Base-by-base conservation (phyloP, 2,113 vertebrate genomes). In the Gymnogyps californianus region DNA sequence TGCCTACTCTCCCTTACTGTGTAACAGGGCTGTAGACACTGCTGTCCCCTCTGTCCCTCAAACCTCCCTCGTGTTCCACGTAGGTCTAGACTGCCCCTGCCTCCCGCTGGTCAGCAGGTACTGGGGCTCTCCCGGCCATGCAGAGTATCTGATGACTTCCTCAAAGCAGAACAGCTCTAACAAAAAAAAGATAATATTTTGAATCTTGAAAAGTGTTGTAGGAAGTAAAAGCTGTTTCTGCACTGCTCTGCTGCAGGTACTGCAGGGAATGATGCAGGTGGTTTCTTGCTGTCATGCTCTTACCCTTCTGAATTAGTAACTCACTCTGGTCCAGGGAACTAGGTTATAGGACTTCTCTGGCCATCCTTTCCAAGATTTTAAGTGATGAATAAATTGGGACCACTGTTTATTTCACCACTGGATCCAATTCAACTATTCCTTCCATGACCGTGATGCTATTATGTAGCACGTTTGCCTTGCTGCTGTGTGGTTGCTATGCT, bases 371-470 rank as follows among this genome's bases (percentile, higher is more conserved):
- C 32, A 42, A 70, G 46, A 54, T 54, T 86, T 87, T 58, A 71
- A 9, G 24, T 71, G 42, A 87, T 32, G 3, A 51, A 46, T 70
- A 55, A 55, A 40, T n/a, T 55, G 7, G 32, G 31, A 70, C 28
- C 26, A n/a, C 54, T 80, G 16, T 65, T 87, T 65, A 59, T 61
- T 61, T 81, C 62, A 36, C 28, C 24, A 25, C 32, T 36, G 14
- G 47, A 72, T 67, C 58, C 15, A 24, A 15, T 61, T 71, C 52
- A 66, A 13, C 65, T 25, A 6, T 51, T 85, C 18, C 38, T 82
- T 57, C 59, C 29, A 9, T 10, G 40, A 12, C 34, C 0, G 0
- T 47, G 59, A 46, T 3, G 5, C 7, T 32, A 18, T 1, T 32
- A 18, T 1, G 26, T 28, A 47, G 46, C 5, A 2, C 6, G 0